phyloP scores from a whole-genome alignment of 2,113 vertebrate genomes.

The Pluvianellus socialis region DNA sequence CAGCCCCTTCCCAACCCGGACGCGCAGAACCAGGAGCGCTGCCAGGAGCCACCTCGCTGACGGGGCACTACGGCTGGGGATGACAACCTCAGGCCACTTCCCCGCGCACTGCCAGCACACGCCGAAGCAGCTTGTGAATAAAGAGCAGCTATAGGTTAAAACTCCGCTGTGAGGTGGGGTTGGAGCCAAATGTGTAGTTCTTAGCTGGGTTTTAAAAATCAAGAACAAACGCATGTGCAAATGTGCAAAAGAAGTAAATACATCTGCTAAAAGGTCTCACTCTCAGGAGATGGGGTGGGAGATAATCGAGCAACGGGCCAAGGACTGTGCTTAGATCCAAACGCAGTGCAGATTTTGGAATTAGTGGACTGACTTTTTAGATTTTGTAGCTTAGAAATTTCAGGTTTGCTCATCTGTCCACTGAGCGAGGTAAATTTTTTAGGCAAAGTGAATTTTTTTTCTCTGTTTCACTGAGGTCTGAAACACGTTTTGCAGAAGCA shows the following conservation, averaged over 20 bases:
- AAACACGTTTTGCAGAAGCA: background rate
- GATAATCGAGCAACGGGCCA: background rate
- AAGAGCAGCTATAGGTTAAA: background rate
- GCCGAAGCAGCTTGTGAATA: rapidly evolving
- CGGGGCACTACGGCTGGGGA: too few relatives aligned
- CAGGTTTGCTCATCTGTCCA: background rate
- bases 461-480: background rate
- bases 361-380: background rate
- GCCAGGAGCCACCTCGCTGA: background rate
- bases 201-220: background rate
- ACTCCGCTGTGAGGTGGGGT: background rate
- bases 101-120: rapidly evolving
- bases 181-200: background rate
- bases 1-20: too few relatives aligned
- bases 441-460: background rate
- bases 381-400: background rate
- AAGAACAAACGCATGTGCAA: background rate
- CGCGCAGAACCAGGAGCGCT: background rate
- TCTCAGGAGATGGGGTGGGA: background rate
- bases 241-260: background rate
- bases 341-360: background rate
- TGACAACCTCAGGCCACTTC: rapidly evolving
- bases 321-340: background rate
- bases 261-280: background rate
- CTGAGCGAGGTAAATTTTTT: background rate